Evolutionary conservation across 2,797 vertebrate genomes (phyloP).

Genomic region (Periparus ater): DNA sequence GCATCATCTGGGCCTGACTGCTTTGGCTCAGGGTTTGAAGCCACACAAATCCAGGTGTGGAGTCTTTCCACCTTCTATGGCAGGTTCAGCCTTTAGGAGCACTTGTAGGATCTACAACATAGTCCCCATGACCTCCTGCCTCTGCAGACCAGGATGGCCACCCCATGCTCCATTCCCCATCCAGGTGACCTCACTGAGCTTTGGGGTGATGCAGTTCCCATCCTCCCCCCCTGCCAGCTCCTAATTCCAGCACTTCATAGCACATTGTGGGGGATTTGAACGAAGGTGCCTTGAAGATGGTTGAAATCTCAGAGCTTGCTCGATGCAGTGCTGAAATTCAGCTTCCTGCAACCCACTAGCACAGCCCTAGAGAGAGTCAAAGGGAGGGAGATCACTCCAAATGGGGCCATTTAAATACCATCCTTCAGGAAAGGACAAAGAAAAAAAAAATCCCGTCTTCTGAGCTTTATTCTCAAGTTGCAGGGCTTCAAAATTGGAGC

Average conservation of each 20-base stretch:
- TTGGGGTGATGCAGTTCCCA: not conserved
- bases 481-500: accelerated
- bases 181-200: not conserved
- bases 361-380: not conserved
- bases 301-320: not conserved
- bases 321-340: accelerated
- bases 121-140: not conserved
- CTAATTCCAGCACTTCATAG: not conserved
- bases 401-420: not conserved
- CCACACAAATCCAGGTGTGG: not conserved
- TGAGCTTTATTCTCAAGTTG: not conserved
- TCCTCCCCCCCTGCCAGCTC: not conserved
- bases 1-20: not conserved
- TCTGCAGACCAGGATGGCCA: not conserved
- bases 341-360: not conserved
- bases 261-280: not conserved
- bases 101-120: not conserved
- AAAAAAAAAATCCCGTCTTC: not conserved
- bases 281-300: not conserved
- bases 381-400: not conserved
- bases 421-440: not conserved
- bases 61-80: not conserved
- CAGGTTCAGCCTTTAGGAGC: not conserved
- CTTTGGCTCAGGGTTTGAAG: not conserved
- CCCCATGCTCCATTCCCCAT: not conserved